Evolutionary conservation across 2,797 vertebrate genomes (phyloP), one percentile per base, ranked within the genome.

Genomic region (Otolemur crassicaudatus): DNA sequence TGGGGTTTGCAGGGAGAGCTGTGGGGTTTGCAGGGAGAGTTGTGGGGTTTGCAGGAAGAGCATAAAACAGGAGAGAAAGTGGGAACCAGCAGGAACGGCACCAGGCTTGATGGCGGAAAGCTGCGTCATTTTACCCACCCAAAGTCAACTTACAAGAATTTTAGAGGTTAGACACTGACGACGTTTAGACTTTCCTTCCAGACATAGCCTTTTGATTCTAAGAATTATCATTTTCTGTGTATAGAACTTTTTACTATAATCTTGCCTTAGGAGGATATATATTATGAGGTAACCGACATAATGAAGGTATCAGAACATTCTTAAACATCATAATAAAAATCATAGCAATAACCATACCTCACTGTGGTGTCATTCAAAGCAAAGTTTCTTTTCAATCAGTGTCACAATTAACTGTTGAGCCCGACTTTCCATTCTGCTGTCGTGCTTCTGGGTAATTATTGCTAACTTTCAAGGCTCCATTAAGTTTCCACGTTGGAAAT

Each of bases 401-500:
- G 94, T 93, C 91, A 29, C 61, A 97, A 95, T 97, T 95, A 92
- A 94, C 94, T 75, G 40, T 88, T 88, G 94, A 31, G n/a, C 27
- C 75, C 82, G 37, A 92, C 80, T 87, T 90, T 90, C 70, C 97
- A 67, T 92, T 94, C 75, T 91, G 22, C 40, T 40, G 92, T 76
- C 65, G 29, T 49, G 13, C 23, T 96, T 56, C 85, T 84, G 81
- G 70, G 70, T 94, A 94, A 89, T 94, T 83, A 82, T 34, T 95
- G 70, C 86, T 94, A 95, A 75, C 70, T 37, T 12, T 88, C 70
- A 96, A 93, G 43, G 0, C 53, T 88, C n/a, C 92, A 96, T 95
- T 97, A 97, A 61, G 31, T 79, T 94, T 86, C 56, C 37, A 82
- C 88, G 73, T 96, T 92, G 95, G 89, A 96, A 92, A 94, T 96